These are phyloP conservation scores for Alectura lathami DNA, from an alignment of 2,113 vertebrate genomes.

Conservation along the genomic window DNA sequence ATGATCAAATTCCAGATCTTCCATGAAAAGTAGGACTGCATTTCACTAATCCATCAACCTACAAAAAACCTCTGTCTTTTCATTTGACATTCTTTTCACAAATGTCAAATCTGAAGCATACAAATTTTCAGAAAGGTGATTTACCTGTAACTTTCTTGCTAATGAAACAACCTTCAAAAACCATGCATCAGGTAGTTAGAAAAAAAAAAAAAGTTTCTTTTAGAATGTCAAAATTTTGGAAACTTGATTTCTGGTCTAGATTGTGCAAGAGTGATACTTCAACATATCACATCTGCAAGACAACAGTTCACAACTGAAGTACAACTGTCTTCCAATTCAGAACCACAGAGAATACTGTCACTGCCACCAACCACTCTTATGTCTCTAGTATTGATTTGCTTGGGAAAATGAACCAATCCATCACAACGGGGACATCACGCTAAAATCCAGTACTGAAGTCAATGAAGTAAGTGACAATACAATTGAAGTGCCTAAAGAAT, in stretches of 20 bases:
- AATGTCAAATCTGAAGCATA: background rate
- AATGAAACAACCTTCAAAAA: background rate
- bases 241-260: background rate
- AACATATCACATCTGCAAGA: background rate
- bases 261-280: background rate
- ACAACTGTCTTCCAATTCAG: background rate
- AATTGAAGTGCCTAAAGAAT: slow-evolving; percentile 4
- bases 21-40: background rate
- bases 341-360: background rate
- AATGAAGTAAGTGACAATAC: slow-evolving; percentile 39
- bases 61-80: background rate
- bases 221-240: background rate
- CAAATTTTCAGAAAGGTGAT: background rate
- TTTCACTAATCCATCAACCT: background rate
- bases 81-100: background rate
- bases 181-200: background rate
- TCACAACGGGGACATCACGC: background rate
- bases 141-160: background rate
- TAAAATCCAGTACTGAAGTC: slow-evolving; percentile 51
- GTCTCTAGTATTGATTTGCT: slow-evolving; percentile 36
- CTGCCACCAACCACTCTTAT: background rate
- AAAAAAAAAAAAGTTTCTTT: background rate
- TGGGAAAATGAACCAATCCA: slow-evolving; percentile 42
- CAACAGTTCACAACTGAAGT: background rate
- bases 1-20: background rate